phyloP scores from a whole-genome alignment of 2,113 vertebrate genomes.

The Myiagra hebetior region DNA sequence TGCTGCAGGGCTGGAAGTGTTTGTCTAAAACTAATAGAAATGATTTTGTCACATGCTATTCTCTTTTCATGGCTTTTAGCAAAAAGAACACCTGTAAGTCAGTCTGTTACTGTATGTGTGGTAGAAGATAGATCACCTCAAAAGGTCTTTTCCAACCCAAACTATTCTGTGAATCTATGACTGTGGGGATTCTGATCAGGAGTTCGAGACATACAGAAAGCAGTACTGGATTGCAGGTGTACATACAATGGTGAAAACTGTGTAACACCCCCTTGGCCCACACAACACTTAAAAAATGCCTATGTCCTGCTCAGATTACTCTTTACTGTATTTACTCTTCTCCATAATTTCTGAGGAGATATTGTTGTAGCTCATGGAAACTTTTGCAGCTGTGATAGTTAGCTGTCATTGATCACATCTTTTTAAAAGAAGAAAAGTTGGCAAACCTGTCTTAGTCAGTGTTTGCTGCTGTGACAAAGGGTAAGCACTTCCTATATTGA shows the following conservation, averaged over 20 bases:
- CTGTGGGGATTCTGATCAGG: background rate
- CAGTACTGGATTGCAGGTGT: background rate
- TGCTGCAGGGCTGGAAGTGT: background rate
- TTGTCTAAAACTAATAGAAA: background rate
- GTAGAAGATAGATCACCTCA: background rate
- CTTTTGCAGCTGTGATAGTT: background rate
- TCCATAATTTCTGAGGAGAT: background rate
- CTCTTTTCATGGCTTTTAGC: background rate
- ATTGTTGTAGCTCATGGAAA: background rate
- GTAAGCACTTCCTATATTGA: background rate
- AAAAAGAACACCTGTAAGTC: background rate
- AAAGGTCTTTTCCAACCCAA: background rate
- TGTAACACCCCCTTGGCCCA: background rate
- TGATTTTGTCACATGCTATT: background rate
- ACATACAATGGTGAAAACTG: background rate
- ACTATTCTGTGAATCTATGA: background rate
- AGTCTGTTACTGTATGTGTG: fast-evolving
- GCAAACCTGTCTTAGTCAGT: background rate
- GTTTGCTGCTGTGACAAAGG: background rate
- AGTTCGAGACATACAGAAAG: background rate
- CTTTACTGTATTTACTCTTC: background rate
- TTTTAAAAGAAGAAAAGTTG: background rate
- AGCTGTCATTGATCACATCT: background rate
- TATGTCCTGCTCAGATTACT: background rate
- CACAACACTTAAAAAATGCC: background rate